Evolutionary conservation across 2,888 invertebrate species (phyloP), one percentile per base, ranked within the genome.

Genomic region (Oxycera nigricornis): DNA sequence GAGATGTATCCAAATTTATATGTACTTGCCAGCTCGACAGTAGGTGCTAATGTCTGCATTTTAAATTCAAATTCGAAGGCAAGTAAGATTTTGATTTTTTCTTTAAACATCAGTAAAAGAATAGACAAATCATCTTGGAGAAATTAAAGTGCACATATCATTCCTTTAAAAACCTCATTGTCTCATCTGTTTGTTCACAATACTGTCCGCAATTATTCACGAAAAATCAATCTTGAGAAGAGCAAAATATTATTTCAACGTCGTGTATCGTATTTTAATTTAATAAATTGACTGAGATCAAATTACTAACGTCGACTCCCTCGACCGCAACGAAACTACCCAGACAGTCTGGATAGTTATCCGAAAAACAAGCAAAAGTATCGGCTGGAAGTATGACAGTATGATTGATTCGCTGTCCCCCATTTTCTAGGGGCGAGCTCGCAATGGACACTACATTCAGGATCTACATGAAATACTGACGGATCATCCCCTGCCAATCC

Each of bases 281-380:
- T 73, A 65, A 73, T 73, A 73, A 73, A 73, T 73, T 73, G 52
- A 52, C 31, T 65, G 55, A 55, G 62, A 73, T 73, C 73, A 65
- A 73, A 73, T 73, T 73, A 73, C 73, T 7, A n/a, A 1, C 30
- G 50, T 50, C 68, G 52, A 30, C 50, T 30, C 35, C 24, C 55
- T 35, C 55, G 31, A 22, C n/a, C 26, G 28, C 28, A 68, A 46
- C 17, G 20, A n/a, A 67, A 30, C 20, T 28, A 2, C 26, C 14
- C n/a, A 9, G 62, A 26, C n/a, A 1, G 28, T 28, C 26, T 22
- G 65, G 50, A 20, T 17, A 50, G n/a, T 26, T 17, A 17, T 22
- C 11, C 31, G 55, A 52, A 59, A 72, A 17, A 72, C 39, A 52
- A 72, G 59, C 26, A 59, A 41, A 22, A 24, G 72, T 59, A 57